Base-by-base conservation (phyloP, 1,140 invertebrate genomes). In the Archegozetes longisetosus region DNA sequence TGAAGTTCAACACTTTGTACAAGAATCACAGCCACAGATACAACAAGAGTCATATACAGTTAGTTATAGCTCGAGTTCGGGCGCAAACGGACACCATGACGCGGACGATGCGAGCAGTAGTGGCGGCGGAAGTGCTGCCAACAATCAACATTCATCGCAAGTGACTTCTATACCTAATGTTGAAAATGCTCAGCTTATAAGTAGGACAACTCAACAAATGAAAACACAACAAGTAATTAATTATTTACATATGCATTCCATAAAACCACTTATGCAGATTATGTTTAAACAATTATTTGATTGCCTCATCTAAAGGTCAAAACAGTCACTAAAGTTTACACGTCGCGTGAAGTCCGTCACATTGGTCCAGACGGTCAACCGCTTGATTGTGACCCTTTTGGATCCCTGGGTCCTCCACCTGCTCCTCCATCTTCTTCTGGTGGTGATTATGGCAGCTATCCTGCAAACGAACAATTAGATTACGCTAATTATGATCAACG, bases 291-390 rank as follows among this genome's bases (percentile, higher is more conserved):
- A n/a, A n/a, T n/a, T n/a, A n/a, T n/a, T n/a, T n/a, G n/a, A n/a
- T n/a, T n/a, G n/a, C n/a, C n/a, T n/a, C n/a, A n/a, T n/a, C n/a
- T n/a, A n/a, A n/a, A n/a, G n/a, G n/a, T 72, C 59, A 80, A 79
- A 56, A 80, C 78, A 24, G 78, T 81, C 29, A 80, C 79, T 47
- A 81, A 82, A 71, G 77, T 81, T n/a, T 76, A 81, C 20, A 65
- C 62, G 48, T 63, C 66, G 9, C 73, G 80, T 58, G 80, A 82
- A 68, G 75, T 82, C 24, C 78, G 79, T 57, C 80, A 82, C 70
- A 75, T 82, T 72, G 79, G 79, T 64, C 78, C 80, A 54, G 79
- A 81, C 69, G 75, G 75, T 60, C 74, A 76, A 66, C 70, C 73
- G 49, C 69, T 77, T 57, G 76, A 78, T 25, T 75, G 73, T n/a